Evolutionary conservation across 2,888 invertebrate genomes (phyloP).

Genomic region (Troilus luridus): DNA sequence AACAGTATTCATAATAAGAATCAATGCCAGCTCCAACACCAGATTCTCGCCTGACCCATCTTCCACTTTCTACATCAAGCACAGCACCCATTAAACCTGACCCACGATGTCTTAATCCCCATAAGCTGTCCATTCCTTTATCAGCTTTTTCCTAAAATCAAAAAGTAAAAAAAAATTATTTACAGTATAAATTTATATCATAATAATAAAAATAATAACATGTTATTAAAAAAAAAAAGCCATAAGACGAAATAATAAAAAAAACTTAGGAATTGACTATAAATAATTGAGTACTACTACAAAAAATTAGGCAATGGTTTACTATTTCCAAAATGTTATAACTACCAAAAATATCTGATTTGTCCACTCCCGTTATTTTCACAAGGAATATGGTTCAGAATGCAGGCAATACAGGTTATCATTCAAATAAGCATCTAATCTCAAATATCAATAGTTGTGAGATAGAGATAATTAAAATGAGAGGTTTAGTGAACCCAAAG

Average conservation of each 20-base stretch:
- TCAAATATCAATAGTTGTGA: too few relatives aligned
- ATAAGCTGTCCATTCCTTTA: conserved; percentile 95
- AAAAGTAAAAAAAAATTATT: not conserved
- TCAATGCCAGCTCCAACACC: conserved; percentile 99
- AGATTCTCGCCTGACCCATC: conserved; percentile 96
- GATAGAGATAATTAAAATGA: too few relatives aligned
- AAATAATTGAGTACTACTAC: too few relatives aligned
- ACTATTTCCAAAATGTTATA: too few relatives aligned
- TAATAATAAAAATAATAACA: not conserved
- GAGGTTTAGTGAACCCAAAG: too few relatives aligned
- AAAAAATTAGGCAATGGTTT: too few relatives aligned
- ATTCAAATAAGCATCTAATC: too few relatives aligned
- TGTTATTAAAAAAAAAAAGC: not conserved
- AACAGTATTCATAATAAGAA: conserved; percentile 98
- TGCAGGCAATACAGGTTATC: too few relatives aligned
- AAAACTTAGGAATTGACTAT: too few relatives aligned
- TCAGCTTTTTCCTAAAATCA: conserved; percentile 84
- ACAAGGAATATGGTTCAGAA: too few relatives aligned
- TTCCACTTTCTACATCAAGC: conserved; percentile 96
- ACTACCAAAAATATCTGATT: too few relatives aligned
- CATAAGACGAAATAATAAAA: not conserved
- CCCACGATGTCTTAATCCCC: conserved; percentile 92
- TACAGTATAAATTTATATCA: not conserved
- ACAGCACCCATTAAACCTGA: conserved; percentile 98
- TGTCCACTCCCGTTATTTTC: too few relatives aligned